These are phyloP conservation scores for Eumacrocentrus americanus DNA, from an alignment of 2,888 invertebrate genomes.

Conservation along the genomic window DNA sequence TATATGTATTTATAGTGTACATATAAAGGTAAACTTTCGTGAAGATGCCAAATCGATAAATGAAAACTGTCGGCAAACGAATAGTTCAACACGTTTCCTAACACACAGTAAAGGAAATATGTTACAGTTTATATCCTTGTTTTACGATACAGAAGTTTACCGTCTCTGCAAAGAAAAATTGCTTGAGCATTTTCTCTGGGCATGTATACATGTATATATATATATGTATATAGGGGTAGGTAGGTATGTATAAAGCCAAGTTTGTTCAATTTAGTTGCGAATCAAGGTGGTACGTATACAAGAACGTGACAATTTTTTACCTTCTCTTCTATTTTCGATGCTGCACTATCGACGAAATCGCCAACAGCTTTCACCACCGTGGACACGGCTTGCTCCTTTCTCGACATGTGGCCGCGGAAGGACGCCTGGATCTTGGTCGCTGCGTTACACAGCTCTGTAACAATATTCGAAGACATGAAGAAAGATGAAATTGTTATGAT, in stretches of 20 bases:
- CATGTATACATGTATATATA: no score
- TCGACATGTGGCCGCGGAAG: slow-evolving; percentile 87
- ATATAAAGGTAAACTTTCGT: neutral
- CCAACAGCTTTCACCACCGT: slow-evolving; percentile 51
- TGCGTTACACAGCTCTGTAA: slow-evolving; percentile 77
- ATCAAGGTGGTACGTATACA: neutral
- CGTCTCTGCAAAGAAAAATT: neutral
- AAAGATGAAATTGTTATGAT: neutral
- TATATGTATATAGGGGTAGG: no score
- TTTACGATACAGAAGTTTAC: neutral
- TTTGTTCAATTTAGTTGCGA: neutral
- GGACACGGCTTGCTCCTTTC: slow-evolving; percentile 67
- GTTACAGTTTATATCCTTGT: neutral
- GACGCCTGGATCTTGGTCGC: slow-evolving; percentile 92
- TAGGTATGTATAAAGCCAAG: neutral
- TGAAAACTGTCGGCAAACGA: slow-evolving; percentile 31
- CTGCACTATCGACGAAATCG: slow-evolving; percentile 51
- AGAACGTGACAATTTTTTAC: slow-evolving; percentile 40
- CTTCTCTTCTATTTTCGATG: slow-evolving; percentile 55
- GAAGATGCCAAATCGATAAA: slow-evolving; percentile 31
- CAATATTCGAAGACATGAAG: slow-evolving; percentile 14
- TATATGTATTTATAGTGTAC: slow-evolving; percentile 19
- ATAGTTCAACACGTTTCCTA: slow-evolving; percentile 9
- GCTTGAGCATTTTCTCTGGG: neutral
- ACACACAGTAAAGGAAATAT: neutral